Evolutionary conservation across 2,113 vertebrate genomes (phyloP).

Genomic region (Lutjanus erythropterus): DNA sequence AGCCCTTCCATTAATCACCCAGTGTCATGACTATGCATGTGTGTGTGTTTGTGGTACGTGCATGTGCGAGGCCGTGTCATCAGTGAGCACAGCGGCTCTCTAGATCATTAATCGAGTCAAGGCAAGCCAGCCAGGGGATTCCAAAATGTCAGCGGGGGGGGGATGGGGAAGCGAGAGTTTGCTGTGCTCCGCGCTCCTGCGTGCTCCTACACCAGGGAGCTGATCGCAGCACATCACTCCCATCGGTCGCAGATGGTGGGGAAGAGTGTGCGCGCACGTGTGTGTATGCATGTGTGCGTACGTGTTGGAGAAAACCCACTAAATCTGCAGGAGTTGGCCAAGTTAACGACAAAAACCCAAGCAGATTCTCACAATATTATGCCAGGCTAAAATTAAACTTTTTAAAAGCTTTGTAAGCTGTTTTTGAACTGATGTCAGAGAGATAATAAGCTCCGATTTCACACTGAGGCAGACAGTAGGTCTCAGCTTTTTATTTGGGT

Average conservation of each 20-base stretch:
- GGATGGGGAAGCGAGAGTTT: constrained; percentile 28
- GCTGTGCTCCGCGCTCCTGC: constrained; percentile 47
- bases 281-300: neutral
- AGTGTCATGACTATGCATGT: neutral
- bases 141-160: constrained; percentile 58
- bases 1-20: constrained; percentile 73
- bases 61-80: constrained; percentile 25
- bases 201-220: constrained; percentile 67
- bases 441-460: constrained; percentile 36
- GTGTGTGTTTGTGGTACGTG: neutral
- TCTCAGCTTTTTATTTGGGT: constrained; percentile 43
- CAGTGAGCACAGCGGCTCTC: constrained; percentile 28
- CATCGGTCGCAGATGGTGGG: constrained; percentile 56
- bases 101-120: constrained; percentile 77
- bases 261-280: neutral
- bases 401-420: constrained; percentile 20
- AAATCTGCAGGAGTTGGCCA: constrained; percentile 41
- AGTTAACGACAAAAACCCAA: constrained; percentile 6
- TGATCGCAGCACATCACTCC: constrained; percentile 72
- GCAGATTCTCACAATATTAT: constrained; percentile 17
- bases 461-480: constrained; percentile 22
- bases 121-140: constrained; percentile 44
- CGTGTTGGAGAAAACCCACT: constrained; percentile 30
- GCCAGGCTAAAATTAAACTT: constrained; percentile 57
- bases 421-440: constrained; percentile 35